These are phyloP conservation scores for Ctenochaetus hawaiiensis DNA, from an alignment of 2,797 vertebrate species.

Conservation along the genomic window DNA sequence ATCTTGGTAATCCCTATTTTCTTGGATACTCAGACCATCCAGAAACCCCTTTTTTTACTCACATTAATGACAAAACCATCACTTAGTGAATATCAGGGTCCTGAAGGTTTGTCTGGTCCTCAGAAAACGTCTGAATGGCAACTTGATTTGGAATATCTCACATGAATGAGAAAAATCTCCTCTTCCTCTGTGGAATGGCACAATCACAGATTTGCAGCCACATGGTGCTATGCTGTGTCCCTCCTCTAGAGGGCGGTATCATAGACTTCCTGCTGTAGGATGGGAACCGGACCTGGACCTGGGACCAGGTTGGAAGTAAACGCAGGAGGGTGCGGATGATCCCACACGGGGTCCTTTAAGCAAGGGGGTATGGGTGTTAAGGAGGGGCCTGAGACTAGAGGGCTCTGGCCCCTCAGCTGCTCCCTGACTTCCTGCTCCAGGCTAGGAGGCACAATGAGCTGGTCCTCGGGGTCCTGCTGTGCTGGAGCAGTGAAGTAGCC, in stretches of 20 bases:
- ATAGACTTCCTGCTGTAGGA: slow-evolving; percentile 90
- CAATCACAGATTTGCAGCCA: slow-evolving; percentile 57
- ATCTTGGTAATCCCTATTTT: slow-evolving; percentile 34
- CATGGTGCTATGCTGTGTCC: slow-evolving; percentile 38
- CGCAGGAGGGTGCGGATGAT: slow-evolving; percentile 78
- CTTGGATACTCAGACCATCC: slow-evolving; percentile 27
- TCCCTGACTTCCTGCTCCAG: slow-evolving; percentile 95
- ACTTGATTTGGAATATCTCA: slow-evolving; percentile 69
- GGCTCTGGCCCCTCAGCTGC: slow-evolving; percentile 89
- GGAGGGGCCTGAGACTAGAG: slow-evolving; percentile 78
- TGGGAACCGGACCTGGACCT: slow-evolving; percentile 61
- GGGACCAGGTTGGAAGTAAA: slow-evolving; percentile 70
- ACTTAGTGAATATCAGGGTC: slow-evolving; percentile 53
- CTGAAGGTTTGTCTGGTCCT: slow-evolving; percentile 48
- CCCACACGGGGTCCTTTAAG: slow-evolving; percentile 83
- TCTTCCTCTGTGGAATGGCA: slow-evolving; percentile 65
- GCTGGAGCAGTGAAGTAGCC: slow-evolving; percentile 97
- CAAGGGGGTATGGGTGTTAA: slow-evolving; percentile 73
- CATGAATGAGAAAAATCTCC: slow-evolving; percentile 53
- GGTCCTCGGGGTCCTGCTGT: slow-evolving; percentile 96
- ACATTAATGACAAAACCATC: slow-evolving; percentile 36
- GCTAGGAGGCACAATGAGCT: slow-evolving; percentile 92
- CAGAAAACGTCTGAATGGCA: slow-evolving; percentile 70
- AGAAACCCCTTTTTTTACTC: slow-evolving; percentile 31
- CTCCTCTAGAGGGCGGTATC: slow-evolving; percentile 92